Percentiles rank a stretch among this genome's conserved stretches.
Evolutionary conservation across 1,140 invertebrate species (phyloP).

Genomic region (Drosophila baimaii): DNA sequence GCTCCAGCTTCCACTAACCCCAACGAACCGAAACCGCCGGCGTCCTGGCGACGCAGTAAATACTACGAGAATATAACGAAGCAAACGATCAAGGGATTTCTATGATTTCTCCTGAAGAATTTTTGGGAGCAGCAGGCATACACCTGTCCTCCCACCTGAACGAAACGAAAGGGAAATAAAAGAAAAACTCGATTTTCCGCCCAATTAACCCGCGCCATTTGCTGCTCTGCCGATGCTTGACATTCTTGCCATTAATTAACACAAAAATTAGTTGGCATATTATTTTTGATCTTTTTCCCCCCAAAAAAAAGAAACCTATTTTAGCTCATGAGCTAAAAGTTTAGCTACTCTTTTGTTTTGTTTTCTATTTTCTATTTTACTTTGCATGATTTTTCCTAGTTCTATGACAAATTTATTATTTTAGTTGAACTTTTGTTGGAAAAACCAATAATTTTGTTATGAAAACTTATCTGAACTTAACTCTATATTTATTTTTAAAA

Average conservation of each 20-base stretch:
- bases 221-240: slow-evolving; percentile 46
- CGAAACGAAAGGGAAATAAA: slow-evolving; percentile 2
- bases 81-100: slow-evolving; percentile 85
- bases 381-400: slow-evolving; percentile 58
- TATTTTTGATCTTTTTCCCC: slow-evolving; percentile 39
- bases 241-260: slow-evolving; percentile 70
- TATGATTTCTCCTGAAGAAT: slow-evolving; percentile 35
- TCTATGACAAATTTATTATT: slow-evolving; percentile 43
- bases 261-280: slow-evolving; percentile 59
- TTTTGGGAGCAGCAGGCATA: slow-evolving; percentile 3
- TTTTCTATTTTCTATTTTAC: slow-evolving; percentile 23
- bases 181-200: slow-evolving; percentile 33
- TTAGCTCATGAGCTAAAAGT: slow-evolving; percentile 57
- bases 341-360: slow-evolving; percentile 25
- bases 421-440: slow-evolving; percentile 29
- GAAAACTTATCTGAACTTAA: slow-evolving; percentile 2
- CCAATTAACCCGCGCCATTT: slow-evolving; percentile 73
- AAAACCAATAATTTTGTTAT: slow-evolving; percentile 6
- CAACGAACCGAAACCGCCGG: slow-evolving; percentile 60
- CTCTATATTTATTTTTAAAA: slow-evolving; percentile 43
- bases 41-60: slow-evolving; percentile 81
- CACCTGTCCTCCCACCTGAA: slow-evolving; percentile 14
- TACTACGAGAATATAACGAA: slow-evolving; percentile 85
- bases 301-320: slow-evolving; percentile 40
- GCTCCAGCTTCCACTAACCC: slow-evolving; percentile 53